A percentile compares a stretch with the other conserved stretches of the same genome.
Conservation (phyloP, 2,888 invertebrate genomes). For the Meghimatium bilineatum region DNA sequence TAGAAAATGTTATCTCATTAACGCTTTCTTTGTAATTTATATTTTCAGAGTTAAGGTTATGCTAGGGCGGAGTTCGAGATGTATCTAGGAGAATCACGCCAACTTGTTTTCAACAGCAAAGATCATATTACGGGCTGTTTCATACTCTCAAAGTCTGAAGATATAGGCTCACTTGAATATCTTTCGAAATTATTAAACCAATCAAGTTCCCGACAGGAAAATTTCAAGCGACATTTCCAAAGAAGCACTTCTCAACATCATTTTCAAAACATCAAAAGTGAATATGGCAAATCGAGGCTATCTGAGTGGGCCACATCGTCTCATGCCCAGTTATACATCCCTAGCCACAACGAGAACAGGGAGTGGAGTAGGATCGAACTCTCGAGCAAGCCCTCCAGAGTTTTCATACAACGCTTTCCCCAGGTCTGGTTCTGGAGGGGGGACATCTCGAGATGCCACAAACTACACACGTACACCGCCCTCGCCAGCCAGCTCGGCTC, state of each 20-base stretch:
- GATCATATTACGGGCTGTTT: background rate
- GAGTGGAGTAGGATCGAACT: conserved; percentile 35
- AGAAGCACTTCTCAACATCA: background rate
- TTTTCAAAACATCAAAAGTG: background rate
- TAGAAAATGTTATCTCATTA: no score
- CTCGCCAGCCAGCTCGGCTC: conserved; percentile 42
- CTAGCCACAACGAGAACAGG: conserved; percentile 27
- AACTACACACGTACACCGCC: conserved; percentile 33
- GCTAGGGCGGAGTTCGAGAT: conserved; percentile 34
- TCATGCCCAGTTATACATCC: conserved; percentile 41
- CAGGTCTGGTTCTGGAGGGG: conserved; percentile 21
- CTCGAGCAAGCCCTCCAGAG: conserved; percentile 34
- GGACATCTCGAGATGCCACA: conserved; percentile 28
- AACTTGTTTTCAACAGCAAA: background rate
- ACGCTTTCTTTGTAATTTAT: background rate
- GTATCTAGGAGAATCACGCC: conserved; percentile 39
- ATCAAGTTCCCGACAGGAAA: background rate
- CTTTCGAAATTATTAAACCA: background rate
- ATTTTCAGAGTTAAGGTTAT: conserved; percentile 30
- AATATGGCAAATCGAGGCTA: conserved; percentile 45
- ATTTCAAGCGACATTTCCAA: background rate
- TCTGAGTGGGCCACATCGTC: conserved; percentile 35
- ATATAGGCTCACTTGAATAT: background rate
- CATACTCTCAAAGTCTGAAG: background rate
- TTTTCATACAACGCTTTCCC: conserved; percentile 42